These are phyloP conservation scores for Sinodicranocentrus sp. DNA, from an alignment of 2,888 invertebrate genomes.

Conservation along the genomic window DNA sequence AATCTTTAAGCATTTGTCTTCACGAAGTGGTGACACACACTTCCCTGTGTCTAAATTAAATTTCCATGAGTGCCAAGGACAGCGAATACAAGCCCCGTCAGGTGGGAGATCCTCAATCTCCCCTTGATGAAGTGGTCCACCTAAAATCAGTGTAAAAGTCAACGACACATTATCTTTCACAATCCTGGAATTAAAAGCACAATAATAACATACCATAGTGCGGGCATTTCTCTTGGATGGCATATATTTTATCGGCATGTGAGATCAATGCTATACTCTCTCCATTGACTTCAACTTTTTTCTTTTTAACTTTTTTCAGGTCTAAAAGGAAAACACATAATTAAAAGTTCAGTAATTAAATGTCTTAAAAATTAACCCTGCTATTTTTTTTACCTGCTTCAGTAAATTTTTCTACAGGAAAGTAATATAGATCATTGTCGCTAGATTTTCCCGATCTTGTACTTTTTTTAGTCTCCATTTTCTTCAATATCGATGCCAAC, in stretches of 20 bases:
- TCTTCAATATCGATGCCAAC: background rate
- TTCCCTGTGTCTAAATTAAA: conserved; percentile 72
- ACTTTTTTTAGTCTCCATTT: background rate
- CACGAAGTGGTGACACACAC: conserved; percentile 72
- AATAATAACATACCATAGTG: conserved; percentile 69
- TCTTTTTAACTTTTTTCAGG: conserved; percentile 52
- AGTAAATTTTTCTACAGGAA: conserved; percentile 68
- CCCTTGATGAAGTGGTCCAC: conserved; percentile 72
- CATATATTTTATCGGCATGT: conserved; percentile 67
- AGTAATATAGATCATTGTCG: conserved; percentile 64
- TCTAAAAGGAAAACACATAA: conserved; percentile 32
- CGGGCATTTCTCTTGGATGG: conserved; percentile 74
- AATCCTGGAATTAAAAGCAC: background rate
- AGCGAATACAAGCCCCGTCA: conserved; percentile 70
- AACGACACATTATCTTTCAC: no score
- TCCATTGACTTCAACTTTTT: conserved; percentile 72
- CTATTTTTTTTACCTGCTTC: conserved; percentile 53
- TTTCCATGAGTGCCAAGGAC: conserved; percentile 76
- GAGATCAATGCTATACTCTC: conserved; percentile 70
- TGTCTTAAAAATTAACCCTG: background rate
- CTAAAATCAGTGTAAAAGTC: conserved; percentile 47
- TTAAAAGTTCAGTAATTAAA: background rate
- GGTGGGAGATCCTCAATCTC: conserved; percentile 74
- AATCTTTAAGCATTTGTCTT: conserved; percentile 60
- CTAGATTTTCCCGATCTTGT: background rate